Evolutionary conservation across 64 coral and sea anemone species (phyloP).

Genomic region (Porites australiensis): DNA sequence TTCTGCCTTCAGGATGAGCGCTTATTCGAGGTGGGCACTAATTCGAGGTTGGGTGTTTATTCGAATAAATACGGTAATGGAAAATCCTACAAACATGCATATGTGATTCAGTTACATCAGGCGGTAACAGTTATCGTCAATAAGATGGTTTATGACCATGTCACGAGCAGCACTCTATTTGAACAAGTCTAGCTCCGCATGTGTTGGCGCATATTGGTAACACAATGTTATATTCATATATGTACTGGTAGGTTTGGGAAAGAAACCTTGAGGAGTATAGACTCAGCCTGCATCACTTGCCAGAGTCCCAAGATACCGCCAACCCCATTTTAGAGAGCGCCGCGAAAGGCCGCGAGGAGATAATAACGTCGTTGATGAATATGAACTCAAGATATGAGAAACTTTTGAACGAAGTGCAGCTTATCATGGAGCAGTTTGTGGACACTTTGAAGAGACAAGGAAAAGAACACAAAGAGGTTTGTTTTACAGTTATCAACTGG

Average conservation of each 20-base stretch:
- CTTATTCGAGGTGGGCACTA: too few relatives aligned
- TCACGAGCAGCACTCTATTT: too few relatives aligned
- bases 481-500: neutral
- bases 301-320: slow-evolving; percentile 83
- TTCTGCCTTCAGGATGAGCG: too few relatives aligned
- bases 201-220: too few relatives aligned
- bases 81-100: too few relatives aligned
- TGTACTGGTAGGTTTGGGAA: slow-evolving; percentile 66
- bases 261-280: slow-evolving; percentile 81
- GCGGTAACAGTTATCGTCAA: too few relatives aligned
- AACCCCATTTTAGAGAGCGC: slow-evolving; percentile 82
- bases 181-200: too few relatives aligned
- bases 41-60: too few relatives aligned
- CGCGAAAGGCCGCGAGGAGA: slow-evolving; percentile 75
- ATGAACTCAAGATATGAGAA: slow-evolving; percentile 83
- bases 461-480: slow-evolving; percentile 80
- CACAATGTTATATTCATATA: too few relatives aligned
- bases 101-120: too few relatives aligned
- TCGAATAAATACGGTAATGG: too few relatives aligned
- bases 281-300: slow-evolving; percentile 78
- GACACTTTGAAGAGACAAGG: slow-evolving; percentile 83
- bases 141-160: too few relatives aligned
- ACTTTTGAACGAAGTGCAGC: slow-evolving; percentile 80
- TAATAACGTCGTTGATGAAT: slow-evolving; percentile 70
- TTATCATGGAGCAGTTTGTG: slow-evolving; percentile 73